Base-by-base conservation (phyloP, 2,113 vertebrate species). In the Meles meles region DNA sequence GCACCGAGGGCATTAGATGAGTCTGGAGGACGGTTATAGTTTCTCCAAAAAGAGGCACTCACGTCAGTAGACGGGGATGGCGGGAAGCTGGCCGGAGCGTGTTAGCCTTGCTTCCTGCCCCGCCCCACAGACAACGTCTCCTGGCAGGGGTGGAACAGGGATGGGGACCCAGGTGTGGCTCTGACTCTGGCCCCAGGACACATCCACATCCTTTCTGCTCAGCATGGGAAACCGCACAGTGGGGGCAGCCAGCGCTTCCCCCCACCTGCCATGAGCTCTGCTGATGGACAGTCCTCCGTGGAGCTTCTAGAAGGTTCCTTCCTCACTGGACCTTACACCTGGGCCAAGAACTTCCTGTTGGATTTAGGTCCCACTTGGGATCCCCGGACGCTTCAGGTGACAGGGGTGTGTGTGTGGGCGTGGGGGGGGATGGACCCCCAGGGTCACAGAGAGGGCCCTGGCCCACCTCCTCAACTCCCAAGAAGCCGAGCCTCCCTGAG, bases 1-100 rank as follows among this genome's bases (percentile, higher is more conserved):
- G 7, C 49, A 37, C 15, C 0, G 5, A 44, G 49, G 23, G 23
- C 39, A 15, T 25, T 7, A 21, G 0, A 27, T 1, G 3, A 23
- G 44, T 5, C 49, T 34, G 31, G 9, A 23, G 31, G 57, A n/a
- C 29, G 17, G 34, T 21, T 47, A 4, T 25, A 1, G 29, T 31
- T 71, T 71, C 49, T 18, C 7, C 5, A 8, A 7, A 17, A 47
- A 74, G 49, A 39, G 3, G 8, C 23, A 2, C 8, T 15, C 3
- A 27, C 29, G 49, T 18, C 23, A 37, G 39, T 23, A 17, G n/a
- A 17, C 34, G 13, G 5, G 9, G 34, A 25, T 10, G 72, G 72
- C 72, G 14, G 39, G 72, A 7, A 17, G 25, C 42, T 44, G 13
- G 25, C 42, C 44, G 3, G 14, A 29, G 72, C 29, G 13, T 4